phyloP scores from a whole-genome alignment of 2,888 invertebrate genomes.

The Drosophila gaucha region DNA sequence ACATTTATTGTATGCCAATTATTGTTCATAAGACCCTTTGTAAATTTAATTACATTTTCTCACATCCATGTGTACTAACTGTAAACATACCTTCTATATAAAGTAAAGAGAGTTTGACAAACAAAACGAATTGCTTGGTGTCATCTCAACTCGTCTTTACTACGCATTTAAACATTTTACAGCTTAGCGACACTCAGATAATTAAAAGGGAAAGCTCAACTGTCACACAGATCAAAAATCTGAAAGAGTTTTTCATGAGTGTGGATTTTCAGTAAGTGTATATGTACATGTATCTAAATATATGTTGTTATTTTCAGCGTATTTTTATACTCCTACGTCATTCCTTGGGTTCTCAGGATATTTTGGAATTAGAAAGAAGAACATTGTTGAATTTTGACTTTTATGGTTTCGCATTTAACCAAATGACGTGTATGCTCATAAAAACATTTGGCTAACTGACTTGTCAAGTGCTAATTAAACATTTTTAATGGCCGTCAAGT shows the following conservation, averaged over 20 bases:
- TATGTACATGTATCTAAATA: too few species aligned
- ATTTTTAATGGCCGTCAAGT: constrained; percentile 62
- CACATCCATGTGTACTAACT: not conserved
- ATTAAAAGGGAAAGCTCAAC: constrained; percentile 12
- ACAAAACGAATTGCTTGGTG: constrained; percentile 1
- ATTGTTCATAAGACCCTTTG: not conserved
- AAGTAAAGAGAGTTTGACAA: not conserved
- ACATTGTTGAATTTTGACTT: too few species aligned
- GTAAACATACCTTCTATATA: not conserved
- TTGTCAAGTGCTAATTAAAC: constrained; percentile 66
- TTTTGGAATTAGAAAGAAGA: not conserved
- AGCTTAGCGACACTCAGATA: constrained; percentile 2
- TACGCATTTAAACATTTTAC: constrained; percentile 26
- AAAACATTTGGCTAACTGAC: constrained; percentile 39
- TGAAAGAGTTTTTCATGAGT: not conserved
- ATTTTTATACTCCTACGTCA: not conserved
- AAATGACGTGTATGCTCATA: constrained; percentile 12
- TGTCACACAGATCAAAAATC: not conserved
- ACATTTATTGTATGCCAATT: constrained; percentile 1
- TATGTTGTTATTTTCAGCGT: not conserved
- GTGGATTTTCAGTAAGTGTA: not conserved
- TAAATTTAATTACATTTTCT: constrained; percentile 7
- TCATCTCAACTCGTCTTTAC: constrained; percentile 3
- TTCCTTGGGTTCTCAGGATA: too few species aligned
- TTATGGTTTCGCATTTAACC: not conserved